These are phyloP conservation scores for Asteroscopus sphinx DNA, from an alignment of 2,888 invertebrate species.

Conservation along the genomic window DNA sequence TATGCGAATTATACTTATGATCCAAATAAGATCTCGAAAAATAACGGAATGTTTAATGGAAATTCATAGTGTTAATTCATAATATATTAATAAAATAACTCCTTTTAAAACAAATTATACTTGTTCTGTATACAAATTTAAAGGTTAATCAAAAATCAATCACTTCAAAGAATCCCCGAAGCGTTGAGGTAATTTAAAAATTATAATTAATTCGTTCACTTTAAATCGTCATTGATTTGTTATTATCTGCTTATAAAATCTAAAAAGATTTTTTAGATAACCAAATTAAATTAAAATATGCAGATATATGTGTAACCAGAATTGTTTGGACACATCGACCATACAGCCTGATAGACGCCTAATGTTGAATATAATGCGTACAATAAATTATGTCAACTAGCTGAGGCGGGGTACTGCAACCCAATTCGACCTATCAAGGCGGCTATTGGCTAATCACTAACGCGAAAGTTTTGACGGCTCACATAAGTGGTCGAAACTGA, in stretches of 20 bases:
- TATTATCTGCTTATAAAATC: conserved; percentile 40
- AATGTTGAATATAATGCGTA: too few relatives aligned
- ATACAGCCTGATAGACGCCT: too few relatives aligned
- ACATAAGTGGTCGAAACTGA: too few relatives aligned
- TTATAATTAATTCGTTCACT: conserved; percentile 57
- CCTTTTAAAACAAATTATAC: background rate
- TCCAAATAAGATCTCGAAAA: background rate
- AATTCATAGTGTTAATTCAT: conserved; percentile 25
- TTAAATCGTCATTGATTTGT: conserved; percentile 32
- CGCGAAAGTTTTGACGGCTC: too few relatives aligned
- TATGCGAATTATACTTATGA: too few relatives aligned
- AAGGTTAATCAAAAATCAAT: conserved; percentile 10
- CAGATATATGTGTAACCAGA: too few relatives aligned
- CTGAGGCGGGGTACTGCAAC: too few relatives aligned
- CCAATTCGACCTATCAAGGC: too few relatives aligned
- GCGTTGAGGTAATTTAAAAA: conserved; percentile 58
- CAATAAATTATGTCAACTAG: too few relatives aligned
- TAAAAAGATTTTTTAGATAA: background rate
- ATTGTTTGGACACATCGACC: too few relatives aligned
- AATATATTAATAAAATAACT: conserved; percentile 1
- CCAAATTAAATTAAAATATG: background rate
- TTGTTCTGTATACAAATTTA: conserved; percentile 4
- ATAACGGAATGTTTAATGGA: background rate
- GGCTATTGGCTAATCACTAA: too few relatives aligned
- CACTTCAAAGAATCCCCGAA: conserved; percentile 50